A percentile compares a stretch with the other conserved stretches of the same genome.
Conservation (phyloP, 2,888 invertebrate genomes). For the Raillietiella orientalis region DNA sequence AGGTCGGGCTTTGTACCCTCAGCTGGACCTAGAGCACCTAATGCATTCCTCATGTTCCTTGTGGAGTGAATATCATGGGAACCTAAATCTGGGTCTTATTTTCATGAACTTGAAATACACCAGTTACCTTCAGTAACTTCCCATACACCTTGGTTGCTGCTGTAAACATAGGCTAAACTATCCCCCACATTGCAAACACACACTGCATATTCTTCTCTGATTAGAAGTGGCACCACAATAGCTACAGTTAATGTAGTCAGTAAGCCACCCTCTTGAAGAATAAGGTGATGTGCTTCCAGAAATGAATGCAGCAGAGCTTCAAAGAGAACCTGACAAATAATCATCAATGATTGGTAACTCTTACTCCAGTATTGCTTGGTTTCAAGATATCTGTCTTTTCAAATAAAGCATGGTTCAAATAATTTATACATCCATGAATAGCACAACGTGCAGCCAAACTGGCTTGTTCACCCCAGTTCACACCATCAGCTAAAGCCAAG, state of each 20-base stretch:
- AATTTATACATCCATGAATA: slow-evolving; percentile 47
- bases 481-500: slow-evolving; percentile 54
- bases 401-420: slow-evolving; percentile 36
- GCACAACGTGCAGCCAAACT: slow-evolving; percentile 53
- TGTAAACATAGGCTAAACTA: slow-evolving; percentile 55
- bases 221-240: slow-evolving; percentile 25
- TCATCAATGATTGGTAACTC: slow-evolving; percentile 1
- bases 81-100: slow-evolving; percentile 16
- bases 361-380: no score
- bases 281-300: slow-evolving; percentile 51
- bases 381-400: no score
- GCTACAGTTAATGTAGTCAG: slow-evolving; percentile 54
- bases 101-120: no score
- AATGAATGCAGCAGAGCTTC: slow-evolving; percentile 39
- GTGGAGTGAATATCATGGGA: slow-evolving; percentile 51
- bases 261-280: slow-evolving; percentile 44
- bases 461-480: slow-evolving; percentile 70
- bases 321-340: slow-evolving; percentile 27
- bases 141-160: slow-evolving; percentile 36
- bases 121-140: slow-evolving; percentile 49
- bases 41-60: slow-evolving; percentile 58
- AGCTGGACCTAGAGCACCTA: slow-evolving; percentile 58
- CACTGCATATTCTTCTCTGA: slow-evolving; percentile 23
- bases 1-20: slow-evolving; percentile 53
- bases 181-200: slow-evolving; percentile 71